Evolutionary conservation across 1,140 invertebrate genomes (phyloP).

Genomic region (Rhizoglyphus robini): DNA sequence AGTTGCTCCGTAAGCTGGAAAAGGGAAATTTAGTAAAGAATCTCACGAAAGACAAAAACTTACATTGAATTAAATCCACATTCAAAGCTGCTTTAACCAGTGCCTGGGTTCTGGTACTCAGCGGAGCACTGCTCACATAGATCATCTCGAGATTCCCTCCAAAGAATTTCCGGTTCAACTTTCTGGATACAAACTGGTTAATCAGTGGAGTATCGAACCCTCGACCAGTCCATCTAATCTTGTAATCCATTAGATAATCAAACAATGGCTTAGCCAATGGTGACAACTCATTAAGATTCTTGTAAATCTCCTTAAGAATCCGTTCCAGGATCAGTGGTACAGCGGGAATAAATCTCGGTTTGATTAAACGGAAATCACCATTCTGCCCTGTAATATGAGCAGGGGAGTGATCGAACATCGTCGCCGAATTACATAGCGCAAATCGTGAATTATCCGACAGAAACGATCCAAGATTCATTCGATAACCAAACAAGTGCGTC

Average conservation of each 20-base stretch:
- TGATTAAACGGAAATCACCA: slow-evolving; percentile 28
- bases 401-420: slow-evolving; percentile 68
- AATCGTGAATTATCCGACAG: slow-evolving; percentile 58
- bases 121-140: slow-evolving; percentile 78
- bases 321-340: slow-evolving; percentile 52
- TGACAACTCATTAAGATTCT: slow-evolving; percentile 32
- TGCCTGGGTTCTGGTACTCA: slow-evolving; percentile 81
- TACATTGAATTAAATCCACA: slow-evolving; percentile 70
- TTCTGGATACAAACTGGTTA: slow-evolving; percentile 31
- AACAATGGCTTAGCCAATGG: slow-evolving; percentile 24
- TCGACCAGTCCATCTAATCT: slow-evolving; percentile 15
- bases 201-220: slow-evolving; percentile 22
- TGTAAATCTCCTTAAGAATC: slow-evolving; percentile 37
- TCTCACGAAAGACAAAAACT: too few relatives aligned
- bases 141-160: slow-evolving; percentile 73
- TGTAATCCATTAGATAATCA: slow-evolving; percentile 21
- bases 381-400: slow-evolving; percentile 26
- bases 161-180: slow-evolving; percentile 53
- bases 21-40: not conserved
- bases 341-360: slow-evolving; percentile 81
- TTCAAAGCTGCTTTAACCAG: slow-evolving; percentile 87
- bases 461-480: slow-evolving; percentile 8
- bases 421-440: slow-evolving; percentile 88
- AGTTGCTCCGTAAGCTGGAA: slow-evolving; percentile 93
- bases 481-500: slow-evolving; percentile 89